Base-by-base conservation (phyloP, 2,113 vertebrate species). In the Turnix velox region DNA sequence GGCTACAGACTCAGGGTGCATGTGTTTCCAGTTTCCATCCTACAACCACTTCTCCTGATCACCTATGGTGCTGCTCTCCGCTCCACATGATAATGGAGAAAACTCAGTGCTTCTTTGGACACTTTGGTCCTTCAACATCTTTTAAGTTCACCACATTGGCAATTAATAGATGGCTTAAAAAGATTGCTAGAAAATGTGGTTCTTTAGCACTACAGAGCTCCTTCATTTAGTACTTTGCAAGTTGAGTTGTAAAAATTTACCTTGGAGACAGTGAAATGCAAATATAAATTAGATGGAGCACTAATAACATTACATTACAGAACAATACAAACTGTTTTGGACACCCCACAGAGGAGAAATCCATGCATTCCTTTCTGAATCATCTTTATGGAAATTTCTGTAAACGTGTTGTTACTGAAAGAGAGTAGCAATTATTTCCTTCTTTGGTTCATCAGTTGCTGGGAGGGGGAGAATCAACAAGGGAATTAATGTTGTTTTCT, bases 371-470 rank as follows among this genome's bases (percentile, higher is more conserved):
- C 95, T 96, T 95, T 97, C 96, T 24, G 82, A 97, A 98, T 97
- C 94, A 96, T 98, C 96, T 97, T 97, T 97, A 98, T 97, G 97
- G 96, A 98, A 97, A 97, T 98, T 97, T 97, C 96, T 97, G 87
- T 97, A 97, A 97, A 97, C 92, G 79, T 97, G 94, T 86, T 62
- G 76, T 98, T 98, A 97, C 97, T 97, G 97, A 97, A 97, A 96
- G 95, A 90, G 92, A 97, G 94, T 93, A 96, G 97, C 97, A 98
- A 97, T 98, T 98, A 98, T 97, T 98, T 97, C 96, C 95, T 93
- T 97, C 96, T 96, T 97, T 98, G 97, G 95, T 97, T 98, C 97
- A 97, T 96, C 97, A 93, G 93, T 96, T 97, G 93, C 94, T 94
- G 90, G 81, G 94, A 84, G 94, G 85, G 90, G 87, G 80, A 91